Evolutionary conservation across 2,888 invertebrate species (phyloP), one percentile per base, ranked within the genome.

Genomic region (Lepidocyrtinus sp.): DNA sequence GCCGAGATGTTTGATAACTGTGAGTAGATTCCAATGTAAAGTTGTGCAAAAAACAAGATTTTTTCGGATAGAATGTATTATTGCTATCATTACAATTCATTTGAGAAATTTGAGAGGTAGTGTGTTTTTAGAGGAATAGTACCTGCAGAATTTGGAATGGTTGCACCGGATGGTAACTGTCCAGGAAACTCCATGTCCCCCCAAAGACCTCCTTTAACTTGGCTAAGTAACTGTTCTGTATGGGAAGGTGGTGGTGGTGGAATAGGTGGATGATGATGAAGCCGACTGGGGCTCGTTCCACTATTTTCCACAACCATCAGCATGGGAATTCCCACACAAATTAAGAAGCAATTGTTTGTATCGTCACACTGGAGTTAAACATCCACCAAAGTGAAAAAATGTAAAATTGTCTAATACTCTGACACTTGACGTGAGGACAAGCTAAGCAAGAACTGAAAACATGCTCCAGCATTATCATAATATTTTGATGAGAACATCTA

Each of bases 131-230:
- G 36, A 36, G 36, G 36, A 36, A 12, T 7, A 36, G 22, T 75
- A 83, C 86, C 86, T 83, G 85, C 82, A 22, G 86, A 86, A 27
- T 81, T 85, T 26, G 86, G 85, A 75, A 86, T 82, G 12, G 82
- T 79, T 67, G 83, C 84, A 73, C 74, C 78, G 55, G 82, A 64
- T 79, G 85, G 84, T 75, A 86, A 81, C 83, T 86, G 86, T 73
- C 86, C 82, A 72, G 86, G 84, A 73, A 86, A 86, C 45, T 86
- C 86, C 86, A 86, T 86, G 61, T 86, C 86, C 85, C 86, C 85
- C 84, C 83, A 85, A 75, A 82, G 79, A 74, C 75, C 73, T 68
- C 65, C 65, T 21, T 61, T 75, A 0, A 68, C 62, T 61, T 68
- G 67, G 61, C 50, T 62, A 5, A 79, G 22, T 70, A 70, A 45